Conservation (phyloP, 2,888 invertebrate genomes). For the Sialis fuliginosa region DNA sequence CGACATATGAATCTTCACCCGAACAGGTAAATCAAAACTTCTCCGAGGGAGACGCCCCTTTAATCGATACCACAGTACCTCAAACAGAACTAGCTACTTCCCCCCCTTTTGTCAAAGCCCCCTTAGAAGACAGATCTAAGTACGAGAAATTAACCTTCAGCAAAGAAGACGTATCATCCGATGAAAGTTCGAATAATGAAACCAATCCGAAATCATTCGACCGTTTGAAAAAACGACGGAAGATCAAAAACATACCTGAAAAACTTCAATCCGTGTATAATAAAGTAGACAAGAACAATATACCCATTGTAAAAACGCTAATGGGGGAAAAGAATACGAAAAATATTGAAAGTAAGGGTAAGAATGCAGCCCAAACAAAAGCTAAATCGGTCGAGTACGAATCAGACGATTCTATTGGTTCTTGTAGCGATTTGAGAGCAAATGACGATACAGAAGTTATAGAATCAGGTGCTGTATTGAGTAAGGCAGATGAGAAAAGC, state of each 20-base stretch:
- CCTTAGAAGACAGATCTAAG: conserved; percentile 53
- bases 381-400: conserved; percentile 24
- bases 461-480: conserved; percentile 23
- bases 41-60: conserved; percentile 25
- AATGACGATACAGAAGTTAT: conserved; percentile 28
- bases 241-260: conserved; percentile 30
- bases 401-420: conserved; percentile 50
- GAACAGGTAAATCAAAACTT: conserved; percentile 11
- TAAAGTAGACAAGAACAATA: conserved; percentile 24
- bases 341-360: conserved; percentile 18
- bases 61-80: conserved; percentile 22
- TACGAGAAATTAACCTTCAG: conserved; percentile 56
- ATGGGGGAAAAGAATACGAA: conserved; percentile 26
- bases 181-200: conserved; percentile 28
- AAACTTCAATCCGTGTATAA: conserved; percentile 34
- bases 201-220: conserved; percentile 25
- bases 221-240: conserved; percentile 21
- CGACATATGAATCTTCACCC: conserved; percentile 21
- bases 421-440: conserved; percentile 48
- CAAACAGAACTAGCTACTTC: conserved; percentile 19
- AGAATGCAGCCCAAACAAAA: conserved; percentile 11
- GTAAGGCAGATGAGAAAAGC: conserved; percentile 25
- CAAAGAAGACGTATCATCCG: conserved; percentile 32
- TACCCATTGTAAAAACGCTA: conserved; percentile 23
- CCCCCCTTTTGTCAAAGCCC: conserved; percentile 38